Evolutionary conservation across 2,113 vertebrate genomes (phyloP), one percentile per base, ranked within the genome.

Genomic region (Psittacula cyanocephala): DNA sequence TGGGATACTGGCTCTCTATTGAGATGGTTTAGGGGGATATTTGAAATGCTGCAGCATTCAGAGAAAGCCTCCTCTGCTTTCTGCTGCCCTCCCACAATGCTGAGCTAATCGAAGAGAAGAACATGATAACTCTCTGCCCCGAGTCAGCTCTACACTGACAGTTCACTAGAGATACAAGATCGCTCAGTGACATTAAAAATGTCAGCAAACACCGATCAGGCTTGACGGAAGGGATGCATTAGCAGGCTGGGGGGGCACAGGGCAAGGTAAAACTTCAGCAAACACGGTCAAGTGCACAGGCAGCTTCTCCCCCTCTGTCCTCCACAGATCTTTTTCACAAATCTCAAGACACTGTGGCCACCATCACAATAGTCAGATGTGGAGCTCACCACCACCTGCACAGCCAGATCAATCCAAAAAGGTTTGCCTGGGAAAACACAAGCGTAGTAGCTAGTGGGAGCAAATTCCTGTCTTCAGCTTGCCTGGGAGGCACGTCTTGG

Each of bases 181-280:
- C 95, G 95, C 94, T 98, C 97, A 96, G 92, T 94, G 97, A 97
- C 96, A 97, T 97, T 97, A 98, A 97, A 98, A 98, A 97, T 98
- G 95, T 97, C 97, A 97, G 96, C 92, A 97, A 97, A 94, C 97
- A 96, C 84, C 15, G 49, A 93, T 94, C 94, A 63, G 74, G 81
- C 96, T 91, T 96, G 96, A 96, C 4, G 1, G 96, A 93, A 84
- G 77, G 92, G 89, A 89, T 80, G 84, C 67, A 81, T 94, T 91
- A 95, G 78, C 78, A 90, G 75, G 97, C 91, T 71, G 55, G 88
- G 82, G 93, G 62, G 84, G 25, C 31, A 78, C 4, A 65, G 81
- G 74, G 84, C 84, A 92, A 92, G 81, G 84, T 94, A 91, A 97
- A 96, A 95, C 74, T 95, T 97, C 86, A 91, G 86, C 78, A 85